Evolutionary conservation across 1,140 invertebrate genomes (phyloP), one percentile per base, ranked within the genome.

Genomic region (Papilio helenus): DNA sequence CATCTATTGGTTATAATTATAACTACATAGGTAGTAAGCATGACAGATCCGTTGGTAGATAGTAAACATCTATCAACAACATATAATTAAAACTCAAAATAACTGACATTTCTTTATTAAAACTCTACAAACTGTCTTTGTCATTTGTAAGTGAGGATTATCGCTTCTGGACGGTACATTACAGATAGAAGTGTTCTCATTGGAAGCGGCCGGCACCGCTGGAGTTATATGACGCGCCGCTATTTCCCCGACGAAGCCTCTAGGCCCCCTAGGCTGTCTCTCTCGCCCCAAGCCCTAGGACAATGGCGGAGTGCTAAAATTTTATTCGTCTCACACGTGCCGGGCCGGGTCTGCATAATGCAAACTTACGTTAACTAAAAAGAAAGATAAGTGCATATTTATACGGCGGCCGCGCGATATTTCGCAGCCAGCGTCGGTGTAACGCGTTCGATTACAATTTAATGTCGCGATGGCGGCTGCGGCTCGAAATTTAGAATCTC

Each of bases 381-480:
- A 92, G 89, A 93, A 92, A 92, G 91, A 94, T 94, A 94, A 93
- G 87, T 91, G 87, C 88, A 92, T 93, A 94, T 94, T 94, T 94
- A 94, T 94, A 89, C 92, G 82, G 88, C 90, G 86, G 85, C 87
- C 86, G 85, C 82, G 87, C 91, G 89, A 92, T 94, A 94, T 93
- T 90, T 94, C 89, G 85, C 86, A 77, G 90, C 86, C 86, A 92
- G 85, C 90, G 88, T 92, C 92, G 87, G 81, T 89, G 88, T 91
- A 92, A 93, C 92, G 92, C 92, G 92, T 93, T 93, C 93, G 93
- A 94, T 93, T 94, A 93, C 94, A 93, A 95, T 94, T 95, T 93
- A 95, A 94, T 90, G 92, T 93, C 92, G 87, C 87, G 85, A 88
- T 85, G 85, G 83, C 84, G 85, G 61, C 58, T 71, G 76, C 81